Evolutionary conservation across 2,888 invertebrate species (phyloP), one percentile per base, ranked within the genome.

Genomic region (Venusia cambrica): DNA sequence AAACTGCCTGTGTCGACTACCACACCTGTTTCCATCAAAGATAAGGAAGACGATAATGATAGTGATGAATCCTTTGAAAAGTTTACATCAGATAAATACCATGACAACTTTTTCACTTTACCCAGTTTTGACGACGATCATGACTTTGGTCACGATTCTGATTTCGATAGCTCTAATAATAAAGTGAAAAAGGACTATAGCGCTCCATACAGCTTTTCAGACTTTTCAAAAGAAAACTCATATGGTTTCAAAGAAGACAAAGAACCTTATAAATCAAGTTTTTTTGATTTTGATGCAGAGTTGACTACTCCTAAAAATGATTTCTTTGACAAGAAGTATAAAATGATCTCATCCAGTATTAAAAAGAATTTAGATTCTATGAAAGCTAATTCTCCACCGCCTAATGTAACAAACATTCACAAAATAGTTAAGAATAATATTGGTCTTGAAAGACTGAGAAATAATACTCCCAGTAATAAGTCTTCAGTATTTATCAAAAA

Each of bases 261-360:
- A 11, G 70, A 75, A 15, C 55, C 71, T 6, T 83, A 69, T 40
- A 80, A 79, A 59, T 64, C 75, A 6, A 74, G 65, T 46, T 84
- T 72, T 48, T 81, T 81, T 18, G 70, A 81, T 43, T 84, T 81
- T 36, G 70, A 73, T 33, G 59, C 60, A 14, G 83, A 83, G 33
- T 54, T 89, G 16, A 90, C 90, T 4, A 90, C 90, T n/a, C 89
- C 89, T 5, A 81, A 75, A 58, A 79, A 87, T 29, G 77, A 81
- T 32, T 78, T 76, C 45, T 90, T 90, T 44, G 90, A 90, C 54
- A 75, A 85, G 48, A 88, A 85, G 50, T 88, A 72, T 53, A 70
- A 83, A 45, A 73, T 87, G 56, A 79, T 90, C 39, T 87, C 89
- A 9, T 74, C 84, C 31, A 88, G 88, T 56, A 88, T 90, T 42